Evolutionary conservation across 2,888 invertebrate species (phyloP).

Genomic region (Ellobium chinense): DNA sequence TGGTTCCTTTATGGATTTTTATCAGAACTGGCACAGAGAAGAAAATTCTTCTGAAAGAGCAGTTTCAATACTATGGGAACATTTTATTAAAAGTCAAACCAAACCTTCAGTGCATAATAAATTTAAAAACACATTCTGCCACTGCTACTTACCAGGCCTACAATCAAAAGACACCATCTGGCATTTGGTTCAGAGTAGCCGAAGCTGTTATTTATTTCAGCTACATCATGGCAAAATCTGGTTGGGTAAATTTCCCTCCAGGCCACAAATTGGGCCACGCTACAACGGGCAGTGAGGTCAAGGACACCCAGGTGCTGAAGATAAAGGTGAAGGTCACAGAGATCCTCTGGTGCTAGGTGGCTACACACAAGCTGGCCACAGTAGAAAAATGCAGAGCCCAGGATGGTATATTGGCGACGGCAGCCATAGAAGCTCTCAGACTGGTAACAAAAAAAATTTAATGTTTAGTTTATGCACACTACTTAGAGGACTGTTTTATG

Average conservation of each 20-base stretch:
- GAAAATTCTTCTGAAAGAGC: too few relatives aligned
- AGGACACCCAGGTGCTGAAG: conserved; percentile 88
- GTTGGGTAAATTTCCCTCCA: conserved; percentile 77
- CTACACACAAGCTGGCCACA: conserved; percentile 87
- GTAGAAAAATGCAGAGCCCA: conserved; percentile 80
- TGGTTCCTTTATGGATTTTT: too few relatives aligned
- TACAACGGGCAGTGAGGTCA: conserved; percentile 75
- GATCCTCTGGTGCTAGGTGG: conserved; percentile 88
- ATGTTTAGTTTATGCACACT: too few relatives aligned
- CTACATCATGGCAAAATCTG: conserved; percentile 67
- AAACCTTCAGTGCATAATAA: too few relatives aligned
- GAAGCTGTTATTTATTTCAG: conserved; percentile 66
- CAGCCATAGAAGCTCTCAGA: conserved; percentile 83
- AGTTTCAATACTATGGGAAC: too few relatives aligned
- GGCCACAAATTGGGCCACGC: conserved; percentile 72
- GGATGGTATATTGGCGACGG: conserved; percentile 86
- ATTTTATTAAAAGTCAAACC: too few relatives aligned
- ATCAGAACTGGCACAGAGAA: too few relatives aligned
- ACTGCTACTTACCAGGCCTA: conserved; percentile 73
- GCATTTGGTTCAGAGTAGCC: conserved; percentile 76
- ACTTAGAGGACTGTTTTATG: too few relatives aligned
- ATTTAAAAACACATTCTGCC: too few relatives aligned
- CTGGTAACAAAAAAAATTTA: too few relatives aligned
- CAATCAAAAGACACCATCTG: conserved; percentile 75
- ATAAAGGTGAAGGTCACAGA: conserved; percentile 87